Percentiles rank a stretch among this genome's conserved stretches.
phyloP scores from a whole-genome alignment of 2,888 invertebrate species.

The Torymus tubicola region DNA sequence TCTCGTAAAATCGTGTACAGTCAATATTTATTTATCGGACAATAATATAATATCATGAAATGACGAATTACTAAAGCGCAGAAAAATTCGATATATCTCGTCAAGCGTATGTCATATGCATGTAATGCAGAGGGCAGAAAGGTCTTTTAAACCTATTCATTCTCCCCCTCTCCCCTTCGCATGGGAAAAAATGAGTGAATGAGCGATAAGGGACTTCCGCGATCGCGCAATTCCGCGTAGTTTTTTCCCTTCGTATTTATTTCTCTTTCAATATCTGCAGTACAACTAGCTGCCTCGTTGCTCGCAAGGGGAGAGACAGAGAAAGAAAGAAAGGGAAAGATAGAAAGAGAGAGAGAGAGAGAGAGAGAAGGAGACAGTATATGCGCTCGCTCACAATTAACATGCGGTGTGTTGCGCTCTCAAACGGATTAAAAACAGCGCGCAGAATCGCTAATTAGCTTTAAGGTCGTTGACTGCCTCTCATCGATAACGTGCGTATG shows the following conservation, averaged over 20 bases:
- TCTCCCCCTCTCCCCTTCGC: no score
- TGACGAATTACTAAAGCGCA: no score
- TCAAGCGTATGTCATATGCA: no score
- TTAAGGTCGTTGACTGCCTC: constrained; percentile 49
- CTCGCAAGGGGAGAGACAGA: constrained; percentile 25
- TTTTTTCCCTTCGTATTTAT: constrained; percentile 39
- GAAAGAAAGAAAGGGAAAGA: no score
- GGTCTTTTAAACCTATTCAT: no score
- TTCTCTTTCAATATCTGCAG: constrained; percentile 51
- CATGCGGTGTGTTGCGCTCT: constrained; percentile 49
- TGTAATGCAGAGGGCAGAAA: no score
- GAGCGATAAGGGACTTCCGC: constrained; percentile 41
- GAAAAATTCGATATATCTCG: no score
- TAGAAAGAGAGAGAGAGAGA: no score
- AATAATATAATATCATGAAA: no score
- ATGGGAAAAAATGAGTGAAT: constrained; percentile 31
- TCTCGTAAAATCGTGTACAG: no score
- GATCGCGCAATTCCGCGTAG: constrained; percentile 43
- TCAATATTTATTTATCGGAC: no score
- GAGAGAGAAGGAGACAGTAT: no score
- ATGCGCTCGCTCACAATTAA: constrained; percentile 40
- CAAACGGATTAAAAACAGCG: constrained; percentile 55
- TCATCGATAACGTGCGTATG: constrained; percentile 46
- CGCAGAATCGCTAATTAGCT: constrained; percentile 54
- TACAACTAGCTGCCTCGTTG: constrained; percentile 34